Percentiles rank a stretch among this genome's conserved stretches.
These are phyloP conservation scores for Hoplias malabaricus DNA, from an alignment of 2,113 vertebrate genomes.

Conservation along the genomic window DNA sequence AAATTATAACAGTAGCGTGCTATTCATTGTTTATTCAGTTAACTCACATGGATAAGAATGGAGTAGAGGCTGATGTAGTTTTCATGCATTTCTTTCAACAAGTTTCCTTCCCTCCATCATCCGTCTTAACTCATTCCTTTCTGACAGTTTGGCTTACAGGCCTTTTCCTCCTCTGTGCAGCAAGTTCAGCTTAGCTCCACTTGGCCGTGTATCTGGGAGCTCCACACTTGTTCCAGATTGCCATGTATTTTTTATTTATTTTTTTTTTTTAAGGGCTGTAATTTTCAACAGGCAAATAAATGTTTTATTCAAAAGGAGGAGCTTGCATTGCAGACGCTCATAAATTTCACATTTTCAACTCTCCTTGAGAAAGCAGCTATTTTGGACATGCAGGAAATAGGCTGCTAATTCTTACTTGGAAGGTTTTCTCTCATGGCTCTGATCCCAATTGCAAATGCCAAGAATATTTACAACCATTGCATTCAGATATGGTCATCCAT, in stretches of 20 bases:
- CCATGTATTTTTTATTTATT: too few species aligned
- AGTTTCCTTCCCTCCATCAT: constrained; percentile 57
- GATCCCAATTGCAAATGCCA: background rate
- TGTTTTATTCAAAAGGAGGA: constrained; percentile 46
- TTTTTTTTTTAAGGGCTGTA: constrained; percentile 1
- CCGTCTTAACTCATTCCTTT: constrained; percentile 56
- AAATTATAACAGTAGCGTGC: background rate
- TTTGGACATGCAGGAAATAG: constrained; percentile 22
- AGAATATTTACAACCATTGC: background rate
- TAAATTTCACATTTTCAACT: constrained; percentile 23
- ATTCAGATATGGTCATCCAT: background rate
- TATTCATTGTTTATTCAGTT: background rate
- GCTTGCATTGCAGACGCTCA: constrained; percentile 37
- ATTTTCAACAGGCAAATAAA: constrained; percentile 28
- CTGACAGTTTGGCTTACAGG: constrained; percentile 53
- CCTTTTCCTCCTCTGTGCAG: background rate
- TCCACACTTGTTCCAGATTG: background rate
- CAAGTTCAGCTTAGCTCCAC: background rate
- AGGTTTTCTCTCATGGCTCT: constrained; percentile 8
- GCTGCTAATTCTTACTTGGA: constrained; percentile 1
- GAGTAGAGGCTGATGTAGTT: constrained; percentile 1
- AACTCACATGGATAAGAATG: background rate
- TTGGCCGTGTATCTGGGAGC: constrained; percentile 6
- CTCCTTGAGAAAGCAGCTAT: constrained; percentile 8
- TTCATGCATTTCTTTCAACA: constrained; percentile 43